Evolutionary conservation across 2,888 invertebrate species (phyloP), one percentile per base, ranked within the genome.

Genomic region (Dichetophora obliterata): DNA sequence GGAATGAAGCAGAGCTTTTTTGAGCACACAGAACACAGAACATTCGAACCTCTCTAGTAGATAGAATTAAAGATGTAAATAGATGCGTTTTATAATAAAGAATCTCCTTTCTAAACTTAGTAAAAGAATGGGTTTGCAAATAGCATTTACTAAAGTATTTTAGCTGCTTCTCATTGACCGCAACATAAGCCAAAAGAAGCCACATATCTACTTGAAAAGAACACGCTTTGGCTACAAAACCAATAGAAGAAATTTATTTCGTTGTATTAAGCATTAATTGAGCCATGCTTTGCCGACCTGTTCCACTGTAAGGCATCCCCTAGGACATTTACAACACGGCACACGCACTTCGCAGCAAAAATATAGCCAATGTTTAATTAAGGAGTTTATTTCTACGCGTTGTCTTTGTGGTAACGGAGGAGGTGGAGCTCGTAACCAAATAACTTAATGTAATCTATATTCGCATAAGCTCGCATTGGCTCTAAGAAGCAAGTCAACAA

Each of bases 281-380:
- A 43, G 43, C 43, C 11, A 43, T 43, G 43, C 11, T 59, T 59
- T 9, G 9, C 27, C 9, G n/a, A 24, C 2, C 22, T 59, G 59
- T 9, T 59, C 27, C 59, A 43, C 22, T 22, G 19, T 66, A 8
- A 22, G 22, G 3, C 37, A 5, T 6, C 31, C 16, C 31, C 37
- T 31, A n/a, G 31, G 16, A 34, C 34, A 65, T 6, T 8, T 22
- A 34, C n/a, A n/a, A 9, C 19, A 43, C 43, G 11, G 43, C 43
- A 43, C 11, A 43, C 11, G 43, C 14, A 43, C 14, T 43, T 16
- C 16, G 5, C 16, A 16, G 6, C 14, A 34, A 22, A 48, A 19
- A 48, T 69, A 24, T 69, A 27, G 37, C 68, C 27, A 19, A 57
- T 31, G 57, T 72, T 72, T 72, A 72, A 72, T 72, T 72, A 72